Base-by-base conservation (phyloP, 2,888 invertebrate species). In the Amorpha juglandis region DNA sequence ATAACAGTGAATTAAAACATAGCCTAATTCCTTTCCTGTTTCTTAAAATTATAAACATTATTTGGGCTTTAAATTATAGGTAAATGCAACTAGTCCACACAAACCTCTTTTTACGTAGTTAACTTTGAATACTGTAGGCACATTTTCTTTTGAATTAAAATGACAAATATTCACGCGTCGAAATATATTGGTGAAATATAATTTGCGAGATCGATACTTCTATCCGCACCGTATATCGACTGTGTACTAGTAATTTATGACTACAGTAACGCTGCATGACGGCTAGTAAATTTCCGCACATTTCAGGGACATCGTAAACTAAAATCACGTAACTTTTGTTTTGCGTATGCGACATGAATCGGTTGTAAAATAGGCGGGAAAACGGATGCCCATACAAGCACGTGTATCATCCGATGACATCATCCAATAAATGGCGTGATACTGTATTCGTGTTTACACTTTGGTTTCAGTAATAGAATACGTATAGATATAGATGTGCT, bases 181-280 rank as follows among this genome's bases (percentile, higher is more conserved):
- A 27, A 52, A 33, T 52, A 51, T 19, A 52, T 52, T 19, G 9
- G 9, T 21, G 8, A 21, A 52, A 33, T 19, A 14, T 6, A 27
- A 14, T 27, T 12, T 52, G 12, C 33, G 14, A 27, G 8, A 27
- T 14, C 38, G 19, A 77, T 77, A 78, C 69, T 70, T 71, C 67
- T 58, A 58, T 12, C 6, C 58, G 12, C 42, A 38, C 19, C 42
- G 58, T 19, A 9, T 42, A 58, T 68, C 71, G 12, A 19, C 72
- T 74, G 73, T 77, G 74, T 76, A 58, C 42, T 52, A 27, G 4
- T 42, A 58, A 42, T 58, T 42, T 58, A 2, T 16, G 58, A 19
- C 35, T 64, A 19, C 42, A 35, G 64, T 64, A 58, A 65, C n/a
- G 35, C 55, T n/a, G 11, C n/a, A 48, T 48, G n/a, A n/a, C 27